Evolutionary conservation across 2,797 vertebrate genomes (phyloP).

Genomic region (Coracias cyanogaster): DNA sequence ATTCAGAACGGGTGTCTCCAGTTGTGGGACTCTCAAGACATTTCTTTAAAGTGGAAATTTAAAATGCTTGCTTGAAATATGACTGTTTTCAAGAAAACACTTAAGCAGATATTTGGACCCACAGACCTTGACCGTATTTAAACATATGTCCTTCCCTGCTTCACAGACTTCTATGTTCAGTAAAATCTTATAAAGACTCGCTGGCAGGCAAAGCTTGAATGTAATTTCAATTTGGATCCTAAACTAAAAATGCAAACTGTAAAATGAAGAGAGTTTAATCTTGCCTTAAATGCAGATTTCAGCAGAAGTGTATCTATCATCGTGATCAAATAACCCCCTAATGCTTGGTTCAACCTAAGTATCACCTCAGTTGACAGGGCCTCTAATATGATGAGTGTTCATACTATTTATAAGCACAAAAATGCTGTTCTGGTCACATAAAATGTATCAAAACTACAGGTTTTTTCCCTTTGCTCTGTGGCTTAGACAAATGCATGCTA

Average conservation of each 20-base stretch:
- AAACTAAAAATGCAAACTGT: constrained; percentile 38
- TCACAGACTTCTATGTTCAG: neutral
- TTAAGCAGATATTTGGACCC: constrained; percentile 42
- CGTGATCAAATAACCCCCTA: neutral
- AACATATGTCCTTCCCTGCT: constrained; percentile 3
- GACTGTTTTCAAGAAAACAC: constrained; percentile 40
- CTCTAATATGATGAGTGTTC: neutral
- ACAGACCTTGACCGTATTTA: constrained; percentile 2
- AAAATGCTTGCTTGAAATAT: neutral
- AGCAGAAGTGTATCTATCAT: neutral
- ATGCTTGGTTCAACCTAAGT: neutral
- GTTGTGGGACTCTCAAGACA: neutral
- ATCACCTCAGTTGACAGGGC: neutral
- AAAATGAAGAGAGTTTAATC: constrained; percentile 5
- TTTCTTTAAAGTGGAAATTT: neutral
- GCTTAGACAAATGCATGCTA: neutral
- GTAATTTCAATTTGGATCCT: neutral
- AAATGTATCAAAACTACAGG: neutral
- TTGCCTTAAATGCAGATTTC: constrained; percentile 3
- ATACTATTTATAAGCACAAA: constrained; percentile 2
- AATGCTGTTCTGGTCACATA: neutral
- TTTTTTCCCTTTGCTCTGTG: neutral
- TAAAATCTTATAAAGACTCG: neutral
- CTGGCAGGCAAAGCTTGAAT: constrained; percentile 23
- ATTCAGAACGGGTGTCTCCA: neutral